A percentile compares a stretch with the other conserved stretches of the same genome.
Evolutionary conservation across 2,888 invertebrate species (phyloP).

Genomic region (Linhomoeus sp.): DNA sequence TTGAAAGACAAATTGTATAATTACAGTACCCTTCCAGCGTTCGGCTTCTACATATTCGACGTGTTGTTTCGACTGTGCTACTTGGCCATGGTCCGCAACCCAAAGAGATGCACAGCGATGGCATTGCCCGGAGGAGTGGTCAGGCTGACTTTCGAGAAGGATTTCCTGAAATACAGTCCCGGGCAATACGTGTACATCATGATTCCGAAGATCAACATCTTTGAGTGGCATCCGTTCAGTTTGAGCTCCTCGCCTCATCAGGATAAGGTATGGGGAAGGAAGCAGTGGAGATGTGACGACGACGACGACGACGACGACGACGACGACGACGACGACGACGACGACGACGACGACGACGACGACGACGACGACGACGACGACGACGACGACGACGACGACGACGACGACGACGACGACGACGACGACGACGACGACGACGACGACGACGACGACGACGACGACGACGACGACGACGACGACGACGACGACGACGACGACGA

Average conservation of each 20-base stretch:
- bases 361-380: too few relatives aligned
- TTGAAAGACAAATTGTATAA: too few relatives aligned
- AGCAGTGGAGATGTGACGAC: background rate
- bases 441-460: too few relatives aligned
- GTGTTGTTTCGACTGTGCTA: background rate
- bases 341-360: too few relatives aligned
- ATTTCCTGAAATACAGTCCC: background rate
- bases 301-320: too few relatives aligned
- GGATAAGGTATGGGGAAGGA: background rate
- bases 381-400: too few relatives aligned
- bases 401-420: too few relatives aligned
- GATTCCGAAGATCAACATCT: slow-evolving; percentile 1
- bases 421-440: too few relatives aligned
- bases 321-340: too few relatives aligned
- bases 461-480: too few relatives aligned
- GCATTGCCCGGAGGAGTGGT: background rate
- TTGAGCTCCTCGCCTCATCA: background rate
- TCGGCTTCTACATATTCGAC: background rate
- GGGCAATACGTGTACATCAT: background rate
- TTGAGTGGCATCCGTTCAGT: slow-evolving; percentile 4
- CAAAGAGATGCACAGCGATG: background rate
- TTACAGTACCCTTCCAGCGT: background rate
- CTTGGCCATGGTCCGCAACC: background rate
- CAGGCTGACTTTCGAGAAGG: background rate
- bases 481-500: too few relatives aligned